These are phyloP conservation scores for Seira musarum DNA, from an alignment of 2,888 invertebrate species.

Conservation along the genomic window DNA sequence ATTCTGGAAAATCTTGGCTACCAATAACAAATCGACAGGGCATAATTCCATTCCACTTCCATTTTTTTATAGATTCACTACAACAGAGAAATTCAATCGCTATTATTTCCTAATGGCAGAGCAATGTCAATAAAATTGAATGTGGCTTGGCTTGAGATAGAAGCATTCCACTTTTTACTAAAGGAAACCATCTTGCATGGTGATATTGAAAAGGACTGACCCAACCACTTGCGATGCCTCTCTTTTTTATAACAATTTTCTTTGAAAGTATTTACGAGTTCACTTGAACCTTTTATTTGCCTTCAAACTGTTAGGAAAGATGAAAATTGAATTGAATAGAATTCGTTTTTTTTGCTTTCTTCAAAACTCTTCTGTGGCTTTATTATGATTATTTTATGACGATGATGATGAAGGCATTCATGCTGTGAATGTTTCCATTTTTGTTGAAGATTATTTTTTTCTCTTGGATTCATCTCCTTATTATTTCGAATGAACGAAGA, in stretches of 20 bases:
- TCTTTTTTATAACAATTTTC: neutral
- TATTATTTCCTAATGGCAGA: neutral
- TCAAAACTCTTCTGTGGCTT: slow-evolving; percentile 7
- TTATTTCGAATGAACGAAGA: slow-evolving; percentile 17
- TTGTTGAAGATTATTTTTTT: slow-evolving; percentile 15
- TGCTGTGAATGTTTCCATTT: slow-evolving; percentile 44
- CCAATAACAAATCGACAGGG: too few species aligned
- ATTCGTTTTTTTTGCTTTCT: neutral
- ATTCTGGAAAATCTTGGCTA: slow-evolving; percentile 19
- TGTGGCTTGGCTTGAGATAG: too few species aligned
- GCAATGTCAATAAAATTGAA: neutral
- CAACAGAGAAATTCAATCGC: neutral
- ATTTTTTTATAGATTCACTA: neutral
- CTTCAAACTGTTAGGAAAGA: slow-evolving; percentile 7
- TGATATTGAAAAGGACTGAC: too few species aligned
- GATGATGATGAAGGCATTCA: slow-evolving; percentile 49
- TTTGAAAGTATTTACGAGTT: neutral
- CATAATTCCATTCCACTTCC: too few species aligned
- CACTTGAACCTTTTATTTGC: neutral
- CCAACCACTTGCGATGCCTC: too few species aligned
- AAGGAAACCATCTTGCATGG: too few species aligned
- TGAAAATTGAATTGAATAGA: slow-evolving; percentile 5
- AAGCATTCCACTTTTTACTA: too few species aligned
- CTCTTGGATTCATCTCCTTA: slow-evolving; percentile 12
- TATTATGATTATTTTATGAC: slow-evolving; percentile 26